Conservation (phyloP, 2,888 invertebrate species). For the Drosophila testacea region DNA sequence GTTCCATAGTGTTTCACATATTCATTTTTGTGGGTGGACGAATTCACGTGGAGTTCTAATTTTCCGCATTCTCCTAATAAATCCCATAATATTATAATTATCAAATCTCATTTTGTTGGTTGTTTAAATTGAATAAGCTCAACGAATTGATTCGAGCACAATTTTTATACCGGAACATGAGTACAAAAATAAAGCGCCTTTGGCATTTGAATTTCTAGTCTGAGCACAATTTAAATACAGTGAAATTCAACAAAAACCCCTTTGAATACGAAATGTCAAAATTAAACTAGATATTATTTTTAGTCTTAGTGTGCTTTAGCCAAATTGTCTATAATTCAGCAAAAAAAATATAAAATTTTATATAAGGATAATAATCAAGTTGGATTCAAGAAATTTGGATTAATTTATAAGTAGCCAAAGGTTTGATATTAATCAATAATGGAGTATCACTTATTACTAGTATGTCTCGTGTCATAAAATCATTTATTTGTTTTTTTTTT, state of each 20-base stretch:
- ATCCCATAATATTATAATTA: not conserved
- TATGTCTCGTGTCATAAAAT: conserved; percentile 16
- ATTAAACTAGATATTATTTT: too few relatives aligned
- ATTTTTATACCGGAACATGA: not conserved
- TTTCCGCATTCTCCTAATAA: not conserved
- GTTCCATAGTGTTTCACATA: not conserved
- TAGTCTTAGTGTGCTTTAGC: too few relatives aligned
- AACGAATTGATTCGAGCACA: conserved; percentile 4
- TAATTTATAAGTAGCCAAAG: not conserved
- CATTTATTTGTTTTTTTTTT: conserved; percentile 8
- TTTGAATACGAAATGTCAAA: too few relatives aligned
- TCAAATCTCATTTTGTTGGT: not conserved
- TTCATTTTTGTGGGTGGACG: not conserved
- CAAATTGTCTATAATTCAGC: too few relatives aligned
- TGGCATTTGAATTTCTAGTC: not conserved
- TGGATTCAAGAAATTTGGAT: not conserved
- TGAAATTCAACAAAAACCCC: not conserved
- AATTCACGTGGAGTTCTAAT: too few relatives aligned
- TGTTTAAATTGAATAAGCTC: not conserved
- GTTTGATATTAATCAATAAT: not conserved
- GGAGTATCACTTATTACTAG: not conserved
- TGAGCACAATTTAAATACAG: not conserved
- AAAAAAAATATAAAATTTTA: not conserved
- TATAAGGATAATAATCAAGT: not conserved
- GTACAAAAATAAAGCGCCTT: not conserved